Evolutionary conservation across 2,888 invertebrate species (phyloP).

Genomic region (Heteromyza rotundicornis): DNA sequence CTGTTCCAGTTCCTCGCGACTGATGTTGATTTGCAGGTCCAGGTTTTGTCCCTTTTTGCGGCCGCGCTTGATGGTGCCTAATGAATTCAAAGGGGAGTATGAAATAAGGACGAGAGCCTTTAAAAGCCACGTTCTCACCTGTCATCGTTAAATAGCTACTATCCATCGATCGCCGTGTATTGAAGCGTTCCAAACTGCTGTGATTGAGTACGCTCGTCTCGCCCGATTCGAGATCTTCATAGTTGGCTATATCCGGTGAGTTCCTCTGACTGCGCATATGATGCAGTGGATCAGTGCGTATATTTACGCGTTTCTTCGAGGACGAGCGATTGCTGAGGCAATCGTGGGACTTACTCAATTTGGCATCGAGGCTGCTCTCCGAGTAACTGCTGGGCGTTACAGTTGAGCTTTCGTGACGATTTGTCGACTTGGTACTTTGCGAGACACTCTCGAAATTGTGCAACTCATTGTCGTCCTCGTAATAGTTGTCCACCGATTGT

Average conservation of each 20-base stretch:
- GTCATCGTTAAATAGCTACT: constrained; percentile 72
- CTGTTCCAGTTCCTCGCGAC: constrained; percentile 73
- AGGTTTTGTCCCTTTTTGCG: constrained; percentile 76
- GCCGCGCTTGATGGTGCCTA: constrained; percentile 75
- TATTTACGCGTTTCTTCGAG: constrained; percentile 71
- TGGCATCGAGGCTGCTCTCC: constrained; percentile 60
- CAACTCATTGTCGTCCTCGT: constrained; percentile 63
- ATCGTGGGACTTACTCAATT: constrained; percentile 59
- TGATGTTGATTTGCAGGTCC: constrained; percentile 75
- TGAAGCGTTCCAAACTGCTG: constrained; percentile 66
- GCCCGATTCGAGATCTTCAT: constrained; percentile 61
- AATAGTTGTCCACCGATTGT: constrained; percentile 63
- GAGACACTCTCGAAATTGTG: constrained; percentile 59
- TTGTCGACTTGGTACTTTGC: constrained; percentile 52
- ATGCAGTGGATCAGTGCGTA: constrained; percentile 65
- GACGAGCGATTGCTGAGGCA: constrained; percentile 64
- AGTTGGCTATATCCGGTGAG: constrained; percentile 55
- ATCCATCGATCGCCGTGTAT: constrained; percentile 65
- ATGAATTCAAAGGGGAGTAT: too few species aligned
- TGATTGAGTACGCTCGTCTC: constrained; percentile 60
- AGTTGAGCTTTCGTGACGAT: constrained; percentile 58
- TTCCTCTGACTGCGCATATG: constrained; percentile 59
- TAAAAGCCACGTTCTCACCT: too few species aligned
- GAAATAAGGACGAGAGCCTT: too few species aligned
- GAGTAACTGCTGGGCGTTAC: constrained; percentile 62